Conservation (phyloP, 2,888 invertebrate genomes). For the Orgyia antiqua region DNA sequence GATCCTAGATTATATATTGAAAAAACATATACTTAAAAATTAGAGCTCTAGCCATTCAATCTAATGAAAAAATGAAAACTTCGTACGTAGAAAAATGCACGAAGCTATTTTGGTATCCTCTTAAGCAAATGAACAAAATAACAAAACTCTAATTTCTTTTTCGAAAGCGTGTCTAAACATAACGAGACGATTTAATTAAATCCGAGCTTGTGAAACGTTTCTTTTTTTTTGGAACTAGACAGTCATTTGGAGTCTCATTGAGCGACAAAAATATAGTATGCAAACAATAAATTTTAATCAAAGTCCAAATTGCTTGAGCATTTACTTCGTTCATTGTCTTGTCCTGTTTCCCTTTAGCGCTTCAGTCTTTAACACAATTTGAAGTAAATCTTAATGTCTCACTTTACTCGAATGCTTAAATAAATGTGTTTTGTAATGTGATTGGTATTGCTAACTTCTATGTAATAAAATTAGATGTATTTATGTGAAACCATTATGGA, state of each 20-base stretch:
- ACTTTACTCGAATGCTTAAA: too few relatives aligned
- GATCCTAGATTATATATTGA: too few relatives aligned
- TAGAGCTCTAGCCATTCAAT: too few relatives aligned
- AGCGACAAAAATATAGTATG: conserved; percentile 39
- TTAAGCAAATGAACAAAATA: conserved; percentile 2
- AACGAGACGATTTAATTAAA: conserved; percentile 20
- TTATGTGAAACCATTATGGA: too few relatives aligned
- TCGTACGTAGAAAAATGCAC: too few relatives aligned
- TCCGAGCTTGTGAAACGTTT: conserved; percentile 8
- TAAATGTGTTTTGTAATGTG: too few relatives aligned
- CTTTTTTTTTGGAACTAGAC: conserved; percentile 17
- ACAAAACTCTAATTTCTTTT: conserved; percentile 4
- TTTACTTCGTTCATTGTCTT: conserved; percentile 45
- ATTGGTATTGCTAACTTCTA: too few relatives aligned
- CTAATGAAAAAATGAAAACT: too few relatives aligned
- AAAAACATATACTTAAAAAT: too few relatives aligned
- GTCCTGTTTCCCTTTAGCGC: conserved; percentile 31
- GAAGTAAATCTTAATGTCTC: conserved; percentile 43
- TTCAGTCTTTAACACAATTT: conserved; percentile 38
- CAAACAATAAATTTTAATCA: conserved; percentile 66
- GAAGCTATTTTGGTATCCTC: too few relatives aligned
- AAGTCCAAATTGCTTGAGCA: conserved; percentile 49
- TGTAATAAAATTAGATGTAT: too few relatives aligned
- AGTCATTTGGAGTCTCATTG: conserved; percentile 27
- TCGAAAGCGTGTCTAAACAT: conserved; percentile 10